Conservation (phyloP, 2,888 invertebrate species). For the Ditylenchus weischeri region DNA sequence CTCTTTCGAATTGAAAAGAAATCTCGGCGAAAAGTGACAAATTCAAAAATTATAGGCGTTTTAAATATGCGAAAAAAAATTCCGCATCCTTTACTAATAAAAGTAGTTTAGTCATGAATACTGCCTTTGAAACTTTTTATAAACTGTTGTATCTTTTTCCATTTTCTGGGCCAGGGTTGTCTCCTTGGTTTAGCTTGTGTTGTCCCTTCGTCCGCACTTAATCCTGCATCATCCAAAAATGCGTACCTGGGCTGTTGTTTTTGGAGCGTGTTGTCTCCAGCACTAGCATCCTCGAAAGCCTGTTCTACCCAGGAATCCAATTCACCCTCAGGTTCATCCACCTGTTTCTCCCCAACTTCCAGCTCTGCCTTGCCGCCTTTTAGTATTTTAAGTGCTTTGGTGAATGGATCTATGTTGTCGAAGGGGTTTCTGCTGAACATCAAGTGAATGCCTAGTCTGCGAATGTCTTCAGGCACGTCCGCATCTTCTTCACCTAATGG, state of each 20-base stretch:
- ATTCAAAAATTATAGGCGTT: too few relatives aligned
- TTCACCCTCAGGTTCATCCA: background rate
- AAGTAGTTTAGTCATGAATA: background rate
- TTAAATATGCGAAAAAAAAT: too few relatives aligned
- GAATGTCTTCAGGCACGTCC: conserved; percentile 29
- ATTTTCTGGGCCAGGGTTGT: background rate
- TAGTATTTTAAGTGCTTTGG: conserved; percentile 8
- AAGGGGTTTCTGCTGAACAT: conserved; percentile 39
- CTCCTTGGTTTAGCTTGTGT: too few relatives aligned
- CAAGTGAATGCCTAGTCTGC: conserved; percentile 33
- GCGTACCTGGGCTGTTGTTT: too few relatives aligned
- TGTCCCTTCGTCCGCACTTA: too few relatives aligned
- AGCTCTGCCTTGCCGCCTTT: conserved; percentile 3
- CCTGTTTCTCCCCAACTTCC: background rate
- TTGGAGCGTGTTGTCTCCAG: background rate
- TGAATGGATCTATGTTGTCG: conserved; percentile 29
- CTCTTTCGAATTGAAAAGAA: too few relatives aligned
- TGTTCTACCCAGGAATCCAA: background rate
- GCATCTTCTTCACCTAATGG: conserved; percentile 31
- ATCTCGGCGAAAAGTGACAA: too few relatives aligned
- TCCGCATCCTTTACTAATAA: too few relatives aligned
- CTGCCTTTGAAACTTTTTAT: background rate
- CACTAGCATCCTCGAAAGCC: background rate
- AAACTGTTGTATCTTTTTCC: background rate
- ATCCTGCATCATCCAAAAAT: too few relatives aligned